Evolutionary conservation across 2,888 invertebrate genomes (phyloP), one percentile per base, ranked within the genome.

Genomic region (Pteria penguin): DNA sequence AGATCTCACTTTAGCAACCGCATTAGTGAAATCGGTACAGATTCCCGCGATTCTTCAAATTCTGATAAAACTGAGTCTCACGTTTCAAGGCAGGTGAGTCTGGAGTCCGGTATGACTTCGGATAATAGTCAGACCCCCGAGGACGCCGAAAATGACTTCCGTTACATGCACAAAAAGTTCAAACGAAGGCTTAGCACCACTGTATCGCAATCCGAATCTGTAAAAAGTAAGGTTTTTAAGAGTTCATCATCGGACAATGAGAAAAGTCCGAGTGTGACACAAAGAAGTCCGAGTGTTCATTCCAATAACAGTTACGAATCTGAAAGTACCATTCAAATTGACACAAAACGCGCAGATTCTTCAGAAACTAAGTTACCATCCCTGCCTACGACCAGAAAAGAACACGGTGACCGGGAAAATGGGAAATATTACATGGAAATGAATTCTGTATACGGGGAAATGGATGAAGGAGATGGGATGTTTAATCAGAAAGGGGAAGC

Each of bases 161-260:
- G 76, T 32, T 89, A 89, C 67, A 83, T 85, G 45, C 88, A 89
- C 77, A 89, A 89, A 74, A 89, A 89, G 67, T 89, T 88, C 73
- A 84, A 86, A 68, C 76, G 86, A 27, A 88, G 87, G 61, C 31
- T 26, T 29, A 58, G 57, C 29, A 26, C 54, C 22, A 24, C 31
- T 52, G 32, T 14, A 45, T 45, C 45, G 45, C 45, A 45, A 45
- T 14, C 1, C 36, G 31, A 45, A 32, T 11, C 45, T 66, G 67
- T n/a, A 22, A 29, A 8, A 60, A 22, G 27, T 22, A 22, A 27
- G 11, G 14, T 14, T 4, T 60, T 26, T 26, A 26, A 27, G 5
- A 26, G 8, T 24, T 26, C 60, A 11, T 26, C 8, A 4, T 60
- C 60, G 22, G 60, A 26, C 5, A 60, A 26, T 4, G 45, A 60